Evolutionary conservation across 1,140 invertebrate species (phyloP), one percentile per base, ranked within the genome.

Genomic region (Coelopa frigida): DNA sequence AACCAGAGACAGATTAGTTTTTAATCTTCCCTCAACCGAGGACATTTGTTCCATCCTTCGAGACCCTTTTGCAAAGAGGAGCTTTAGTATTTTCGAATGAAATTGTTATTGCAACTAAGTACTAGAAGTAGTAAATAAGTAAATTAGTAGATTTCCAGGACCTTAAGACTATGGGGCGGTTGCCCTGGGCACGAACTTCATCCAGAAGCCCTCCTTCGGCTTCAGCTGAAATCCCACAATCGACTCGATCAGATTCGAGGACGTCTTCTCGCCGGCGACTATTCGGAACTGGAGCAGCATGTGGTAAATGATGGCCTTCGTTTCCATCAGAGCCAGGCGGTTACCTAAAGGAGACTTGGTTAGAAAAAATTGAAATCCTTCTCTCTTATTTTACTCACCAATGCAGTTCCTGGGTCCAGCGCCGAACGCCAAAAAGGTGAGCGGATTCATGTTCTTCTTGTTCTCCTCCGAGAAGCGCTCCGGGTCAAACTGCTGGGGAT

Each of bases 321-420:
- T 54, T 54, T 75, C 72, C 63, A 75, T 69, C 3, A 75, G 32
- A 3, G 72, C 74, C 56, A 74, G 69, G 10, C 72, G 60, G 2
- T 75, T 77, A 36, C 64, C 71, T 68, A n/a, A n/a, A n/a, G n/a
- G n/a, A n/a, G n/a, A n/a, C n/a, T n/a, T n/a, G n/a, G n/a, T n/a
- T n/a, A n/a, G n/a, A n/a, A n/a, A n/a, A n/a, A n/a, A n/a, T n/a
- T n/a, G n/a, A n/a, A n/a, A n/a, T n/a, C n/a, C n/a, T n/a, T n/a
- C n/a, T n/a, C n/a, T n/a, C n/a, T n/a, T n/a, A n/a, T n/a, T n/a
- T 75, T 74, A 21, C 53, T 61, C 48, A 70, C 78, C 80, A 36
- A 82, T 75, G 56, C 81, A 84, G 54, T 72, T 77, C 21, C 80
- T 67, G 3, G 74, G 79, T 8, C 81, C 81, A n/a, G 72, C 53